Conservation (phyloP, 2,888 invertebrate species). For the Agonopterix alstromeriana region DNA sequence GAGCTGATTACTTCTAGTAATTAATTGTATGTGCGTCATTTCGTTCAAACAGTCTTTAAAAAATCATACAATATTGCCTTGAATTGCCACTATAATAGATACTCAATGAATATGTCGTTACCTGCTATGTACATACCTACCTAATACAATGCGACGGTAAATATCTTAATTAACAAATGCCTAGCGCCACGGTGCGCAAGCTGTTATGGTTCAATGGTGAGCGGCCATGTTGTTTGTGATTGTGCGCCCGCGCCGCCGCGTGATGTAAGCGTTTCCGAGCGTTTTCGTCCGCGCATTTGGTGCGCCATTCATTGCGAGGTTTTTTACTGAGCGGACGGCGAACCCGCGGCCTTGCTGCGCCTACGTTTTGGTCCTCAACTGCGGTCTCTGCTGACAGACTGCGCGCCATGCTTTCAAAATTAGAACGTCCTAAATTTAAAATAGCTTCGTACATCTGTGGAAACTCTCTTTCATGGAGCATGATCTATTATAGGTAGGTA, state of each 20-base stretch:
- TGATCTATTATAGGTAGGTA: not conserved
- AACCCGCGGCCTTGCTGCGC: constrained; percentile 65
- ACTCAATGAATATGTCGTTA: no score
- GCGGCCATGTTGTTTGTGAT: constrained; percentile 32
- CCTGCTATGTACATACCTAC: no score
- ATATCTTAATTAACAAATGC: not conserved
- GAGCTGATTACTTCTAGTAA: no score
- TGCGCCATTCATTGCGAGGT: constrained; percentile 62
- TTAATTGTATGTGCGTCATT: no score
- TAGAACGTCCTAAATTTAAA: constrained; percentile 41
- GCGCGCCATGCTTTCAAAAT: constrained; percentile 43
- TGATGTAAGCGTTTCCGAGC: constrained; percentile 35
- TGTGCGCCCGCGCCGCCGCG: constrained; percentile 38
- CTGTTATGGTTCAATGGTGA: constrained; percentile 1
- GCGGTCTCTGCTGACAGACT: constrained; percentile 16
- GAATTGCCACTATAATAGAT: no score
- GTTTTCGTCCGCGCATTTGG: constrained; percentile 43
- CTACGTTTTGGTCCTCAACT: constrained; percentile 31
- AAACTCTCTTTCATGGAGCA: constrained; percentile 8
- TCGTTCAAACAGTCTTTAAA: no score
- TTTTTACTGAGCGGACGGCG: constrained; percentile 57
- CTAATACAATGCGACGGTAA: not conserved
- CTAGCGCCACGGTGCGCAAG: not conserved
- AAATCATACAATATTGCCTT: no score
- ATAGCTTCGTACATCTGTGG: not conserved